Percentiles rank a stretch among this genome's conserved stretches.
Conservation (phyloP, 2,113 vertebrate species). For the Oenanthe melanoleuca region DNA sequence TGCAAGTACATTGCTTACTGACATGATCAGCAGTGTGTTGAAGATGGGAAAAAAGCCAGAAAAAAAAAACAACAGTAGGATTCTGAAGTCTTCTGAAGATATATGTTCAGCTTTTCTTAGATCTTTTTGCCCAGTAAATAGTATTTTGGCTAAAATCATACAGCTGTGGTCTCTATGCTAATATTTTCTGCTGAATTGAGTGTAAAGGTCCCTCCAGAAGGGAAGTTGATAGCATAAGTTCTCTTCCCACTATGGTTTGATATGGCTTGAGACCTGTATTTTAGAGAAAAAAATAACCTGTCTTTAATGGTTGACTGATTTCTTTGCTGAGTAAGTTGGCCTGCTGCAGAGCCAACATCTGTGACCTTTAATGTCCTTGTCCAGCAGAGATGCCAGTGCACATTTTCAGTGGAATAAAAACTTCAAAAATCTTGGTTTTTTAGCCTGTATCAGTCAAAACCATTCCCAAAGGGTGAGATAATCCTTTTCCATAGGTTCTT, state of each 20-base stretch:
- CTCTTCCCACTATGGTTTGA: background rate
- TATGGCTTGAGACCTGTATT: background rate
- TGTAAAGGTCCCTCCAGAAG: background rate
- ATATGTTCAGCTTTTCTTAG: background rate
- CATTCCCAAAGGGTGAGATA: background rate
- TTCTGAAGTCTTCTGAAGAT: background rate
- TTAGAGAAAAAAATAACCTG: background rate
- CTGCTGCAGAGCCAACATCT: slow-evolving; percentile 55
- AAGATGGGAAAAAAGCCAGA: background rate
- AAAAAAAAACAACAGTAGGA: background rate
- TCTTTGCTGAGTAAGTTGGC: slow-evolving; percentile 34
- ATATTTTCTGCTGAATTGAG: background rate
- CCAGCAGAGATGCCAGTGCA: background rate
- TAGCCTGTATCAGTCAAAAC: background rate
- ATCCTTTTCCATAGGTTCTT: background rate
- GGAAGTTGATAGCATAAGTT: background rate
- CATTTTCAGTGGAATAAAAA: background rate
- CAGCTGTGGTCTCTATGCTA: background rate
- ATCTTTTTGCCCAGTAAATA: background rate
- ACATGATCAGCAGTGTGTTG: background rate
- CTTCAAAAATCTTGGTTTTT: background rate
- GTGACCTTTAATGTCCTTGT: slow-evolving; percentile 52
- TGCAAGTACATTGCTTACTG: background rate
- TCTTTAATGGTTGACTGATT: slow-evolving; percentile 35
- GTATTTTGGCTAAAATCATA: background rate